phyloP scores from a whole-genome alignment of 2,888 invertebrate genomes.

The Plebejus anna region DNA sequence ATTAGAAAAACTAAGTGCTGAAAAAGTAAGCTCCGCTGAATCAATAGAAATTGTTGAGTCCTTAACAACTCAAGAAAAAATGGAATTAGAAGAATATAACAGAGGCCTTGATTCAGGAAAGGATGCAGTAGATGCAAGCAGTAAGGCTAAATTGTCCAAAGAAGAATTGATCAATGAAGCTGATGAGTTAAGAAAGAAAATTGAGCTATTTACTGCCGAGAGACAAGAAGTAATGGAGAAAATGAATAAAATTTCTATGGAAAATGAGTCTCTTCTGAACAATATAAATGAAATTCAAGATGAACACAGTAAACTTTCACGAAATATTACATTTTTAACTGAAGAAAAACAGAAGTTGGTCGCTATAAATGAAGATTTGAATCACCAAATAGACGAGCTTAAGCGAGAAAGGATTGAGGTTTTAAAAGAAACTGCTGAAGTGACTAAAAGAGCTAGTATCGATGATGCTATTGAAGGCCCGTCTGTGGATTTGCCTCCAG shows the following conservation, averaged over 20 bases:
- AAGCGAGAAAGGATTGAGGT: slow-evolving; percentile 67
- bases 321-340: slow-evolving; percentile 62
- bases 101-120: slow-evolving; percentile 63
- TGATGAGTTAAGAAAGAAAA: slow-evolving; percentile 82
- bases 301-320: slow-evolving; percentile 72
- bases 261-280: slow-evolving; percentile 78
- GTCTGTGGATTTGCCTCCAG: slow-evolving; percentile 54
- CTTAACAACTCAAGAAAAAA: slow-evolving; percentile 84
- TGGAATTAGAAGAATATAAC: slow-evolving; percentile 84
- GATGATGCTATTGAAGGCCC: slow-evolving; percentile 56
- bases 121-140: slow-evolving; percentile 44
- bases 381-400: slow-evolving; percentile 65
- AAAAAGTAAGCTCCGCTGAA: slow-evolving; percentile 87
- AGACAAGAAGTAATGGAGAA: slow-evolving; percentile 85
- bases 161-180: slow-evolving; percentile 82
- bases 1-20: slow-evolving; percentile 85
- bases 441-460: slow-evolving; percentile 51
- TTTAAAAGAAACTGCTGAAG: slow-evolving; percentile 64
- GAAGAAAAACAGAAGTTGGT: slow-evolving; percentile 66
- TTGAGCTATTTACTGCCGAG: slow-evolving; percentile 84
- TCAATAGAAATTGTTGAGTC: slow-evolving; percentile 88
- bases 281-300: slow-evolving; percentile 73
- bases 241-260: slow-evolving; percentile 81
- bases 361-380: slow-evolving; percentile 57
- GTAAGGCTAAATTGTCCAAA: slow-evolving; percentile 38